Evolutionary conservation across 2,797 vertebrate species (phyloP), one percentile per base, ranked within the genome.

Genomic region (Poecilia gillii): DNA sequence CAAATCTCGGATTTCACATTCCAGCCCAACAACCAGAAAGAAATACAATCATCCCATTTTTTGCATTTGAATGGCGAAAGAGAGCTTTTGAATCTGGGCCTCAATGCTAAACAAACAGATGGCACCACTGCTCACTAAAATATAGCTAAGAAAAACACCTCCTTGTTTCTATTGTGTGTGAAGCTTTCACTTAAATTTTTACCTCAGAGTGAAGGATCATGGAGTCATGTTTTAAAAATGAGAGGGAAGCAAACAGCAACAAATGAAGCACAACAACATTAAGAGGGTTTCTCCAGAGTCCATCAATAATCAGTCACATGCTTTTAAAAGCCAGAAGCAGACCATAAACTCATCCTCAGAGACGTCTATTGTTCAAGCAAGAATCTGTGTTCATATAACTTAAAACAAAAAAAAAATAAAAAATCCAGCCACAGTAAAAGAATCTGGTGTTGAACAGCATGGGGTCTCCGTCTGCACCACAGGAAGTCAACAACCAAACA

Each of bases 401-500:
- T 85, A 59, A 33, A 77, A 64, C 33, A 2, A 87, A 83, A 20
- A 23, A 39, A 77, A 88, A 84, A 20, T 9, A 39, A 77, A 7
- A 64, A 89, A 88, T 91, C 84, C 89, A 89, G 79, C 47, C 84
- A 78, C 79, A 72, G 73, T 87, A 80, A 88, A 84, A 80, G 80
- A 73, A 51, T 12, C 0, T 9, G 57, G 81, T 81, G 85, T 86
- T 79, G 28, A 75, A 57, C 51, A 72, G 66, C 45, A 55, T 31
- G 1, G 49, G 4, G 23, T 41, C 76, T 51, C 74, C 79, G 82
- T 85, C 79, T 85, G 85, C 84, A 80, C 75, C 66, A 83, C 90
- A 93, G 93, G 93, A 94, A 92, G 87, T 86, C 81, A 92, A 81
- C 82, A 83, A 79, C 72, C 72, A 80, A 91, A 88, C 91, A 92